Conservation (phyloP, 2,797 vertebrate species). For the Xiphophorus birchmanni region DNA sequence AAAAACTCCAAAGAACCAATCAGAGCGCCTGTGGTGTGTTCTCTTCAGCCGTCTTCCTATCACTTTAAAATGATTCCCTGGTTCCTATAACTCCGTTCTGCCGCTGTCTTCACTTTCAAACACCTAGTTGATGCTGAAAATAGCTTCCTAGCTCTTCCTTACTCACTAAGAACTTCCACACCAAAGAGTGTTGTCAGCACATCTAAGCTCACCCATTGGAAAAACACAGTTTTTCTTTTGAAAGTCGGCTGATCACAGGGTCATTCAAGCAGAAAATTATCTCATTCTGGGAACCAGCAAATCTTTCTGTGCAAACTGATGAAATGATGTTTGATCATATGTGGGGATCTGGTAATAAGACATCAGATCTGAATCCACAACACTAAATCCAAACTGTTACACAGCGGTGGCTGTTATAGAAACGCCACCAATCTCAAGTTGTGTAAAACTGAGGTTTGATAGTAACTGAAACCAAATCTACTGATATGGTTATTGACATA, state of each 20-base stretch:
- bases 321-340: neutral
- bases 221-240: neutral
- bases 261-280: neutral
- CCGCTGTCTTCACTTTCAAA: neutral
- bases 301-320: neutral
- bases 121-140: neutral
- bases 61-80: neutral
- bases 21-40: neutral
- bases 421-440: neutral
- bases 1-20: neutral
- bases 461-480: constrained; percentile 8
- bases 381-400: neutral
- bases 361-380: too few relatives aligned
- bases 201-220: neutral
- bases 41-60: neutral
- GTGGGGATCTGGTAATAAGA: too few relatives aligned
- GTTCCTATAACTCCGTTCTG: neutral
- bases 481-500: constrained; percentile 30
- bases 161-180: neutral
- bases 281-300: neutral
- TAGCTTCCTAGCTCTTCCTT: neutral
- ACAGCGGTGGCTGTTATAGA: neutral
- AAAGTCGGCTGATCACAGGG: neutral
- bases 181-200: neutral
- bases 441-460: constrained; percentile 8